Evolutionary conservation across 2,888 invertebrate genomes (phyloP).

Genomic region (Suillia variegata): DNA sequence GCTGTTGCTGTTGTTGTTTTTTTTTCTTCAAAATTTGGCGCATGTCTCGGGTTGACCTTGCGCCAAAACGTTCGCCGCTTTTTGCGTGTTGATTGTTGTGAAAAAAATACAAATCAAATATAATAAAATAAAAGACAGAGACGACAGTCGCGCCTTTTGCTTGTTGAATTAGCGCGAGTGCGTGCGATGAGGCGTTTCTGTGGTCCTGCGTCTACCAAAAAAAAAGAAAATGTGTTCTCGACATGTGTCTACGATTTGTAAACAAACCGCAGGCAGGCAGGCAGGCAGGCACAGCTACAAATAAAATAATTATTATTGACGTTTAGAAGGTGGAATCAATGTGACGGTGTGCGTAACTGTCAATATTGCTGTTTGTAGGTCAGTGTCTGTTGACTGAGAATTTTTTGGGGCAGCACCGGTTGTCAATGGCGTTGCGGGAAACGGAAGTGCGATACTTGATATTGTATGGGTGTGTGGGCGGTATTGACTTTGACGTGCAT

Average conservation of each 20-base stretch:
- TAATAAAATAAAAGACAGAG: no score
- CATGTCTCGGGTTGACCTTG: conserved; percentile 15
- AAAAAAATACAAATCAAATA: no score
- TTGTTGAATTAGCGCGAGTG: background rate
- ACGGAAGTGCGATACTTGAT: background rate
- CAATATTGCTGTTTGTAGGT: conserved; percentile 17
- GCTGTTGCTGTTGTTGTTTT: background rate
- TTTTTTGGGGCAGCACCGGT: no score
- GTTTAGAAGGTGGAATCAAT: background rate
- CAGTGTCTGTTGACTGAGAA: background rate
- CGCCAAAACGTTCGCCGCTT: conserved; percentile 15
- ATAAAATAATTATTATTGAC: background rate
- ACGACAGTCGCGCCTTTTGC: background rate
- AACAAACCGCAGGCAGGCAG: background rate
- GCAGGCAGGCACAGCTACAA: no score
- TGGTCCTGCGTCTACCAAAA: background rate
- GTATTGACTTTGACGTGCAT: conserved; percentile 13
- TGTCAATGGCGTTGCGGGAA: background rate
- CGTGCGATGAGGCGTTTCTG: background rate
- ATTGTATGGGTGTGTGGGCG: background rate
- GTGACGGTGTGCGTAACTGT: conserved; percentile 2
- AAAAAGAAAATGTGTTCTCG: conserved; percentile 2
- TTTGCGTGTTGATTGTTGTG: background rate
- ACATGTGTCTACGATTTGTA: background rate
- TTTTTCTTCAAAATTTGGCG: conserved; percentile 4